Conservation (phyloP, 2,113 vertebrate genomes). For the Lucifuga dentata region DNA sequence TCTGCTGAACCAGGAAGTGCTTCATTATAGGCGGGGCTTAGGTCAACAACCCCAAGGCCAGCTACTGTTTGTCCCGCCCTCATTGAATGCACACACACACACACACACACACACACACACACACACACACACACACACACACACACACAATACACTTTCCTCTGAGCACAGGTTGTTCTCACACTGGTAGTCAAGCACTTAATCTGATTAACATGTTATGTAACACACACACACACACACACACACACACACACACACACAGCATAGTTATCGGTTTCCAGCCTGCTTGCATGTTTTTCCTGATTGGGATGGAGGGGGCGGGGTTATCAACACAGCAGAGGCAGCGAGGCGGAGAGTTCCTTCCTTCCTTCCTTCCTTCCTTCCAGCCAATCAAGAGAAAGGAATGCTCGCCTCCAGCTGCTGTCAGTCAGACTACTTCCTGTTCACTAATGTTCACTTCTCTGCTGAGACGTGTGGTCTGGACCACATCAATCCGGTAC, state of each 20-base stretch:
- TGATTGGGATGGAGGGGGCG: constrained; percentile 24
- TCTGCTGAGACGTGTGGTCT: too few species aligned
- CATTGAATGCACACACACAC: constrained; percentile 18
- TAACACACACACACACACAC: constrained; percentile 33
- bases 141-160: constrained; percentile 24
- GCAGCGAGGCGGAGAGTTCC: background rate
- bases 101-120: constrained; percentile 15
- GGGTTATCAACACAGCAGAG: constrained; percentile 25
- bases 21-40: constrained; percentile 40
- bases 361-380: constrained; percentile 67
- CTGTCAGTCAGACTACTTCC: constrained; percentile 61
- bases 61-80: constrained; percentile 37
- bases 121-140: constrained; percentile 11
- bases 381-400: constrained; percentile 66
- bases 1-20: constrained; percentile 57
- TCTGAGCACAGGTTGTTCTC: constrained; percentile 58
- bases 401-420: constrained; percentile 52
- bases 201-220: constrained; percentile 55
- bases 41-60: constrained; percentile 42
- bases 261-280: too few species aligned
- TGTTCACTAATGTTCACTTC: background rate
- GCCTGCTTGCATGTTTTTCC: too few species aligned
- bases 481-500: fast-evolving
- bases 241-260: constrained; percentile 23
- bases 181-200: constrained; percentile 6